Conservation (phyloP, 2,113 vertebrate genomes). For the Pomatorhinus ruficollis region DNA sequence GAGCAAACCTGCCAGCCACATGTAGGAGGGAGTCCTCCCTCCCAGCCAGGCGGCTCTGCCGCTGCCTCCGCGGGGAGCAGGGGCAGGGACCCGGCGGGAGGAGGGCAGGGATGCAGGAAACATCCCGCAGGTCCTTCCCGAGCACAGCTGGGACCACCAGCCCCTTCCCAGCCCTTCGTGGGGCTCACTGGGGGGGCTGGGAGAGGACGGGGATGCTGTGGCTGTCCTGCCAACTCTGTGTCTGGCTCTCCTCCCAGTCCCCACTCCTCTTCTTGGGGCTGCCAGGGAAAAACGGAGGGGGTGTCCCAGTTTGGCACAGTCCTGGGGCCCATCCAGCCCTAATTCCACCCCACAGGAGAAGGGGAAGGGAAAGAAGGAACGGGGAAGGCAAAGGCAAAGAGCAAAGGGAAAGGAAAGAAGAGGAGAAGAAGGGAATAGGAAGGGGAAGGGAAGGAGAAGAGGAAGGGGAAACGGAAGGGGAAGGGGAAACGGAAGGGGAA, state of each 20-base stretch:
- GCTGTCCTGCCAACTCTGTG: not conserved
- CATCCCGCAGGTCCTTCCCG: rapidly evolving
- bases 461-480: too few species aligned
- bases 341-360: rapidly evolving
- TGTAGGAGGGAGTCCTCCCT: not conserved
- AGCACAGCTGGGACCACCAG: not conserved
- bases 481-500: too few species aligned
- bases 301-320: not conserved
- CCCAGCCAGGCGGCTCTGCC: rapidly evolving
- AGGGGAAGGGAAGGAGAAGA: too few species aligned
- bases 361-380: not conserved
- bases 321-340: not conserved
- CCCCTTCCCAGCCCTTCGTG: not conserved
- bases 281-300: not conserved
- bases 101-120: not conserved
- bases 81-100: rapidly evolving
- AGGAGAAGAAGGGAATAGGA: too few species aligned
- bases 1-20: constrained; percentile 46
- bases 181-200: not conserved
- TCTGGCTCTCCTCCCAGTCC: not conserved
- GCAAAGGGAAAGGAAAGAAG: not conserved
- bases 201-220: not conserved
- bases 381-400: not conserved
- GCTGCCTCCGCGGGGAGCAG: rapidly evolving
- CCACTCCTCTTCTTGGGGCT: not conserved